phyloP scores from a whole-genome alignment of 2,888 invertebrate species.

The Leucoma salicis region DNA sequence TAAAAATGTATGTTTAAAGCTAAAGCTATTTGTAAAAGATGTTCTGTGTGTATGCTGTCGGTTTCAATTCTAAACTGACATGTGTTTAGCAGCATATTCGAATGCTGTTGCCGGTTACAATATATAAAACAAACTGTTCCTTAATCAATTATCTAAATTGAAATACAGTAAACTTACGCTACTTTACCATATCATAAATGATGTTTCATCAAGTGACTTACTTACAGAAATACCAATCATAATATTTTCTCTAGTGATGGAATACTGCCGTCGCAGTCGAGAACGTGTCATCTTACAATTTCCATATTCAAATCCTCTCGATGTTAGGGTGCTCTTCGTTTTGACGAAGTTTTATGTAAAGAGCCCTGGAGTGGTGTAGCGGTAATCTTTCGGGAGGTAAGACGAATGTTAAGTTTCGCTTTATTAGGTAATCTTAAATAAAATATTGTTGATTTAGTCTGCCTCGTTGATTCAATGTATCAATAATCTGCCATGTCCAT shows the following conservation, averaged over 20 bases:
- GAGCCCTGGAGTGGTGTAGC: slow-evolving; percentile 28
- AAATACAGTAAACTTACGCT: slow-evolving; percentile 14
- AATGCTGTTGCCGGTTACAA: no score
- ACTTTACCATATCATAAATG: slow-evolving; percentile 27
- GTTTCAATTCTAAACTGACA: no score
- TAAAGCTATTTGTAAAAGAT: no score
- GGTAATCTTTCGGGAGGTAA: slow-evolving; percentile 12
- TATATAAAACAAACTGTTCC: no score
- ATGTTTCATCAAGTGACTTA: slow-evolving; percentile 28
- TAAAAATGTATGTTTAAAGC: no score
- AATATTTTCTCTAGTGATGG: slow-evolving; percentile 45
- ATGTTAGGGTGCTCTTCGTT: slow-evolving; percentile 29
- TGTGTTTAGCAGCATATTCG: no score
- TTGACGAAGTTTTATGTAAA: slow-evolving; percentile 32
- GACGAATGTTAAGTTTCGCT: no score
- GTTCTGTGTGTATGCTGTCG: no score
- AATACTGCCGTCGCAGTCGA: slow-evolving; percentile 23
- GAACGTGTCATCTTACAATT: slow-evolving; percentile 44
- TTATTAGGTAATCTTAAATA: no score
- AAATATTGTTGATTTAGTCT: no score
- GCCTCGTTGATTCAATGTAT: no score
- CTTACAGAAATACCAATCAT: slow-evolving; percentile 39
- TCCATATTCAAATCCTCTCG: slow-evolving; percentile 47
- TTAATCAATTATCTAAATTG: not conserved
- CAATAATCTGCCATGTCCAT: no score